A percentile compares a stretch with the other conserved stretches of the same genome.
Conservation (phyloP, 2,888 invertebrate genomes). For the Xylophagus ater region DNA sequence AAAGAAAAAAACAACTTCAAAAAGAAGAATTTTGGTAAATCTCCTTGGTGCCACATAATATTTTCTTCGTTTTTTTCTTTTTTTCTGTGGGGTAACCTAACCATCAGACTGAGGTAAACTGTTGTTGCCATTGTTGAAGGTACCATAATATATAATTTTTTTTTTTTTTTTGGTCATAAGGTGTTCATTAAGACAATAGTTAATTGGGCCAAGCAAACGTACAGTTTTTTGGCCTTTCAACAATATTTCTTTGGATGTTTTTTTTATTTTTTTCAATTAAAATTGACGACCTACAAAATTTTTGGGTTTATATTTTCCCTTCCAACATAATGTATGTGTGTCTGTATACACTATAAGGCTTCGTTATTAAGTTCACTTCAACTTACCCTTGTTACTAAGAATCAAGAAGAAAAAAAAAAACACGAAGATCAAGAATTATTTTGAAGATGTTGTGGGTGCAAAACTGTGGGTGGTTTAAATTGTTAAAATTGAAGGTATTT, state of each 20-base stretch:
- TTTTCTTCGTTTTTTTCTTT: too few relatives aligned
- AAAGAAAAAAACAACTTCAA: background rate
- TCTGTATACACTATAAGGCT: too few relatives aligned
- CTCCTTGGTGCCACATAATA: conserved; percentile 7
- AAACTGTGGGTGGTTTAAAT: too few relatives aligned
- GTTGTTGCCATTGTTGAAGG: conserved; percentile 1
- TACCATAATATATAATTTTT: too few relatives aligned
- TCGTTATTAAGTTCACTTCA: conserved; percentile 6
- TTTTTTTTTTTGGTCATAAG: conserved; percentile 14
- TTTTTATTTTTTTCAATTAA: too few relatives aligned
- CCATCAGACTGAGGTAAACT: background rate
- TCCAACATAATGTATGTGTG: too few relatives aligned
- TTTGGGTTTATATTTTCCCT: conserved; percentile 6
- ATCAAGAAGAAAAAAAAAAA: too few relatives aligned
- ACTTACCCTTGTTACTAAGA: conserved; percentile 13
- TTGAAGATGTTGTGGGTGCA: too few relatives aligned
- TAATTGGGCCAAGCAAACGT: conserved; percentile 22
- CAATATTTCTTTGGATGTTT: conserved; percentile 15
- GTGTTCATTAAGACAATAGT: conserved; percentile 24
- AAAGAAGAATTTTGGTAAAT: background rate
- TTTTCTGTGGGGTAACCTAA: conserved; percentile 10
- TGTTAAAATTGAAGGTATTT: too few relatives aligned
- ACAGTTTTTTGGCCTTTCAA: conserved; percentile 17
- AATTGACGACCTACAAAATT: conserved; percentile 5
- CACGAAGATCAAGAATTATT: too few relatives aligned